phyloP scores from a whole-genome alignment of 2,888 invertebrate species.

The Coleophora deauratella region DNA sequence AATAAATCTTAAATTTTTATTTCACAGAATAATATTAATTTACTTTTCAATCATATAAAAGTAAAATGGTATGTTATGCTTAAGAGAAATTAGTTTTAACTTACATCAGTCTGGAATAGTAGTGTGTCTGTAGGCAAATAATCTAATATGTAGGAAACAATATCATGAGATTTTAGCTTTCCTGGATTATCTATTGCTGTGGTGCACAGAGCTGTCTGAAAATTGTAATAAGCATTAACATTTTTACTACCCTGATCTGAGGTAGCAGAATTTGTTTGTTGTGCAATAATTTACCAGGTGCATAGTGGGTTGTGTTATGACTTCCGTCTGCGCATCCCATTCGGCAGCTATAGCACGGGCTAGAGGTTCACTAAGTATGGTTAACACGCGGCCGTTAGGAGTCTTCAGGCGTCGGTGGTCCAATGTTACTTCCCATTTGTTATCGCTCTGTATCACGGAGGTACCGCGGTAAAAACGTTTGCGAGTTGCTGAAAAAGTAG shows the following conservation, averaged over 20 bases:
- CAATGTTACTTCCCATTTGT: conserved; percentile 88
- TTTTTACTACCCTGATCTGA: no score
- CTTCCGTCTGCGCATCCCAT: conserved; percentile 91
- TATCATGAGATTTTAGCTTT: conserved; percentile 81
- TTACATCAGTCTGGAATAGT: conserved; percentile 82
- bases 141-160: conserved; percentile 85
- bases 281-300: conserved; percentile 91
- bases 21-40: no score
- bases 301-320: conserved; percentile 87
- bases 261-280: no score
- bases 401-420: conserved; percentile 94
- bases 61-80: no score
- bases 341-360: conserved; percentile 95
- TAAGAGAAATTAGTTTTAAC: no score
- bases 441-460: conserved; percentile 79
- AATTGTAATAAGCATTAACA: conserved; percentile 7
- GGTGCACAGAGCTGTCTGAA: conserved; percentile 89
- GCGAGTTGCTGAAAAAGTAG: conserved; percentile 50
- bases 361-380: conserved; percentile 87
- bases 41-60: no score
- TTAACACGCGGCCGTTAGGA: conserved; percentile 85
- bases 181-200: conserved; percentile 95
- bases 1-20: conserved; percentile 1
- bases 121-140: conserved; percentile 89
- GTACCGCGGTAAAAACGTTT: conserved; percentile 85